Base-by-base conservation (phyloP, 2,113 vertebrate genomes). In the Ictalurus furcatus region DNA sequence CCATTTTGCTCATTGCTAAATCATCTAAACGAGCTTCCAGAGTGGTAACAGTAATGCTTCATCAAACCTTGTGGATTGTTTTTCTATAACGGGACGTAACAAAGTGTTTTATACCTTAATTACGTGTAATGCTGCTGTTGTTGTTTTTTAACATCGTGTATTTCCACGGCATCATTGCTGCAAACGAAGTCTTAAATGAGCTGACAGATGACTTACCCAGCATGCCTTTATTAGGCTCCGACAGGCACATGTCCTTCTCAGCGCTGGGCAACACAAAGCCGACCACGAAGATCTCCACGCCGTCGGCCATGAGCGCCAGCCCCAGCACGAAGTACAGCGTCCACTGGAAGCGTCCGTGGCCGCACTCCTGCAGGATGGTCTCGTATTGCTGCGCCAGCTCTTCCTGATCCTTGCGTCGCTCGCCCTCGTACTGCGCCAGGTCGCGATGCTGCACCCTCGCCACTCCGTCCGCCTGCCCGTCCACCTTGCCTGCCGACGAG, bases 171-270 rank as follows among this genome's bases (percentile, higher is more conserved):
- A 1, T 21, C 13, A 6, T 54, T 30, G 48, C 28, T 44, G 37
- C 81, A 58, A 84, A 28, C 1, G 25, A 12, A 56, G 52, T 37
- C 17, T 28, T 58, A 71, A 37, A 85, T 30, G 63, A 61, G 25
- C 30, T 30, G 59, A 89, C 59, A 85, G 40, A 54, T 80, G 34
- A 92, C 97, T 98, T 96, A 99, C 98, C 98, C 93, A 99, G 97
- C 98, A 99, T 99, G 92, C 98, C 98, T 93, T 98, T 99, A 95
- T 99, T 99, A 92, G 98, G 98, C 94, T 99, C 98, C 0, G 98
- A 99, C 82, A 99, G 95, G 93, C 98, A 99, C 98, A 99, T 99
- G 92, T 99, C 98, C 93, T 98, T 98, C 95, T 99, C 97, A 0
- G 98, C 98, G 1, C 97, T 98, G 92, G 98, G 98, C 73, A 99